These are phyloP conservation scores for Phyllopteryx taeniolatus DNA, from an alignment of 2,113 vertebrate genomes.

Conservation along the genomic window DNA sequence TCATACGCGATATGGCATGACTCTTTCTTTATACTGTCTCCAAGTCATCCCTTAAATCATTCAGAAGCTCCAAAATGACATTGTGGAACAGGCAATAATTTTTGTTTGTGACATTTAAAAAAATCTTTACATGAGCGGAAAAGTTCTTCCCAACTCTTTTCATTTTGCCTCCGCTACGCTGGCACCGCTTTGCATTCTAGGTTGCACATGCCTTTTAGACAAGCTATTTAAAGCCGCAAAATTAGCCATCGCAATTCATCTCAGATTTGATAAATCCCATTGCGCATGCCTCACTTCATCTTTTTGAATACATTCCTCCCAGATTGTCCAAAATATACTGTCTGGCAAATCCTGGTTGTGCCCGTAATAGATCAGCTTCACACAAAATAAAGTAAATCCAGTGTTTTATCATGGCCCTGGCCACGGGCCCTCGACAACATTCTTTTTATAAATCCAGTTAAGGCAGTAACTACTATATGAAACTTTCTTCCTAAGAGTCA, in stretches of 20 bases:
- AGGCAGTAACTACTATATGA: not conserved
- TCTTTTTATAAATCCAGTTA: not conserved
- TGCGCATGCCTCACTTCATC: not conserved
- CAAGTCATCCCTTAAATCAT: too few species aligned
- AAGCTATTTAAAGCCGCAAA: too few species aligned
- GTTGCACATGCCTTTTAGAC: too few species aligned
- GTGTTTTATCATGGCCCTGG: not conserved
- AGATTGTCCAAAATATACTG: not conserved
- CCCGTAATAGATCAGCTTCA: not conserved
- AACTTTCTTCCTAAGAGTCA: not conserved
- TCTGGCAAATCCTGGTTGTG: not conserved
- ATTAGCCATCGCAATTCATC: not conserved
- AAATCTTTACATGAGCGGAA: too few species aligned
- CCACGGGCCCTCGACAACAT: not conserved
- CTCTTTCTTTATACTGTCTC: not conserved
- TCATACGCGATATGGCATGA: too few species aligned
- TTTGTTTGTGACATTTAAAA: too few species aligned
- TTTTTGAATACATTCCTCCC: not conserved
- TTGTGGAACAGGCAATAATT: too few species aligned
- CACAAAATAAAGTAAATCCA: not conserved
- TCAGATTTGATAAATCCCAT: not conserved
- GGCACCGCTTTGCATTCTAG: too few species aligned
- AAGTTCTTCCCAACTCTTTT: too few species aligned
- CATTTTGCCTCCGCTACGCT: too few species aligned
- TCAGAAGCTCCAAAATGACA: too few species aligned